phyloP scores from a whole-genome alignment of 1,140 invertebrate species.

The Procambarus clarkii region DNA sequence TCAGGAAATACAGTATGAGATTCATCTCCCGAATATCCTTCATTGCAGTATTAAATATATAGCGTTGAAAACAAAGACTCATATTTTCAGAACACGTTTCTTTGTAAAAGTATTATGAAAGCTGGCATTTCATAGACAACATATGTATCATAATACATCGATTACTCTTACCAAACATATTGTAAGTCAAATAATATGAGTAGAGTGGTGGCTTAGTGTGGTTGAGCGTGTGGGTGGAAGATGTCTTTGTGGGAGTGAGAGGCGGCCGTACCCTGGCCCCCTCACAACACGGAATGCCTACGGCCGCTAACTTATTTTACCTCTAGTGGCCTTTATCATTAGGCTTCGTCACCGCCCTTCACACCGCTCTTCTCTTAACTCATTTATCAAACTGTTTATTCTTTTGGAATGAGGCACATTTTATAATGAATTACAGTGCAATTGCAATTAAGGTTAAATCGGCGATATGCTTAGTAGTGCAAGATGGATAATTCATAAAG shows the following conservation, averaged over 20 bases:
- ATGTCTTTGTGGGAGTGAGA: slow-evolving; percentile 24
- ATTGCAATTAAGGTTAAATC: no score
- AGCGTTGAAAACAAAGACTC: background rate
- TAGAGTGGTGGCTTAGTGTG: background rate
- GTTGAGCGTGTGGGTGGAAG: slow-evolving; percentile 18
- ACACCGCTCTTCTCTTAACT: background rate
- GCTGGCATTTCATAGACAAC: background rate
- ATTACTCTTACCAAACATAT: background rate
- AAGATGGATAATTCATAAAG: background rate
- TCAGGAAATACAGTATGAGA: background rate
- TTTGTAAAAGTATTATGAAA: background rate
- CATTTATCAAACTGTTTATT: background rate
- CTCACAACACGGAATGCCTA: slow-evolving; percentile 52
- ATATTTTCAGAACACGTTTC: background rate
- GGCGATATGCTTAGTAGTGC: no score
- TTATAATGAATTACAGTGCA: no score
- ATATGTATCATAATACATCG: background rate
- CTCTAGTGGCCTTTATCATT: slow-evolving; percentile 52
- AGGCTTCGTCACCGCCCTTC: slow-evolving; percentile 27
- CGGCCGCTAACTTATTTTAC: slow-evolving; percentile 56
- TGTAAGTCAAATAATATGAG: background rate
- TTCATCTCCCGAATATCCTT: background rate
- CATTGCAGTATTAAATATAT: background rate
- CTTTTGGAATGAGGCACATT: no score
- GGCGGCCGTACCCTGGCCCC: slow-evolving; percentile 56